Evolutionary conservation across 1,140 invertebrate genomes (phyloP).

Genomic region (Sitobion miscanthi): DNA sequence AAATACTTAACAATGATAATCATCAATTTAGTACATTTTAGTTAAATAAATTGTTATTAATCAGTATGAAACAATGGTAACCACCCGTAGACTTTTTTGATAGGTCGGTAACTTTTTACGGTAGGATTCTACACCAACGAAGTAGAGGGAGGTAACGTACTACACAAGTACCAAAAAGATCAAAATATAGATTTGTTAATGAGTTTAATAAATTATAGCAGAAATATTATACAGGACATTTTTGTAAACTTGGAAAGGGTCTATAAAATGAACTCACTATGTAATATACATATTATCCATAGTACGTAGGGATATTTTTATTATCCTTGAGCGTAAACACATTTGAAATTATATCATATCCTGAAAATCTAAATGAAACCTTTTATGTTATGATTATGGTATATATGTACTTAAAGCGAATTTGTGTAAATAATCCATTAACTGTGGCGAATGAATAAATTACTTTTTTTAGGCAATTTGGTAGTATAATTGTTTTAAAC

Average conservation of each 20-base stretch:
- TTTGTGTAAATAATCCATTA: conserved; percentile 37
- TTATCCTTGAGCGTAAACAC: background rate
- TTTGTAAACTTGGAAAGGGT: background rate
- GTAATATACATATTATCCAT: background rate
- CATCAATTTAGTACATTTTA: too few relatives aligned
- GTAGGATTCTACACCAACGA: too few relatives aligned
- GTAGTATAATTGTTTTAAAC: background rate
- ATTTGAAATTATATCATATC: conserved; percentile 11
- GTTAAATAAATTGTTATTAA: too few relatives aligned
- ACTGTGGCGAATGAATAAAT: conserved; percentile 11
- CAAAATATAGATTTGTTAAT: background rate
- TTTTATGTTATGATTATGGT: conserved; percentile 30
- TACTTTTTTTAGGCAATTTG: background rate
- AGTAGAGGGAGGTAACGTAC: too few relatives aligned
- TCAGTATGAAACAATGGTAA: too few relatives aligned
- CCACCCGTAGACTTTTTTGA: too few relatives aligned
- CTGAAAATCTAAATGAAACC: conserved; percentile 26
- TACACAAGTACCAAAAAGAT: background rate
- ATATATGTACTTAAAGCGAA: background rate
- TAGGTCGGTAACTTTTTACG: too few relatives aligned
- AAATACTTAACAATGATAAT: too few relatives aligned
- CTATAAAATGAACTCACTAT: background rate
- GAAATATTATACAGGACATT: background rate
- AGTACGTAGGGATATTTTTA: background rate
- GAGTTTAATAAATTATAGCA: background rate